phyloP scores from a whole-genome alignment of 2,888 invertebrate species.

The Ornithoptera priamus region DNA sequence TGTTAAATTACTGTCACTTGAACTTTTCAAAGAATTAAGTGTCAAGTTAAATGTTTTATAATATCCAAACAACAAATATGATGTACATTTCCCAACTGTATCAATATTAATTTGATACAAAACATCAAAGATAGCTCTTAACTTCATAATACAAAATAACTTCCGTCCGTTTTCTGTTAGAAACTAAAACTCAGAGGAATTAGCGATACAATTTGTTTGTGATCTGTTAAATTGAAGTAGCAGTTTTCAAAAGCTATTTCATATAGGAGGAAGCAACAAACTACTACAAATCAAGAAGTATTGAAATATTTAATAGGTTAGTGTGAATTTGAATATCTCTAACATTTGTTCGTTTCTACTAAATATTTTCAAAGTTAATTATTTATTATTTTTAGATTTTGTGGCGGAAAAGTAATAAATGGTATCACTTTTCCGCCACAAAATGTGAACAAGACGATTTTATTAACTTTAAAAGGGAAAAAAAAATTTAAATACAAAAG shows the following conservation, averaged over 20 bases:
- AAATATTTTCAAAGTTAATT: too few relatives aligned
- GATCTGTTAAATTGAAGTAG: background rate
- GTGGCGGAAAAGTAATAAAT: too few relatives aligned
- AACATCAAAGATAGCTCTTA: background rate
- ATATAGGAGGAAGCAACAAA: background rate
- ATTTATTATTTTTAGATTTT: too few relatives aligned
- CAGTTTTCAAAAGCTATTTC: background rate
- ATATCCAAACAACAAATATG: too few relatives aligned
- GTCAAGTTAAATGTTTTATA: too few relatives aligned
- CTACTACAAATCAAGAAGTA: constrained; percentile 1
- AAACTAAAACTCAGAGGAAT: background rate
- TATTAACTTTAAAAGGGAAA: too few relatives aligned
- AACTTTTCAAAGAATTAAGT: too few relatives aligned
- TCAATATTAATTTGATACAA: background rate
- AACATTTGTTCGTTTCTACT: too few relatives aligned
- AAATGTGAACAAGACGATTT: too few relatives aligned
- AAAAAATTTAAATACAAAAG: background rate
- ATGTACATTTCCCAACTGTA: too few relatives aligned
- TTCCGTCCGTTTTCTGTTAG: background rate
- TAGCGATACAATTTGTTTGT: background rate
- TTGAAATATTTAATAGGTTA: constrained; percentile 1
- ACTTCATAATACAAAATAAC: background rate
- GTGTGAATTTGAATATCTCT: background rate
- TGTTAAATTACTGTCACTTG: too few relatives aligned
- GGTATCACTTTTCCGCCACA: too few relatives aligned